Percentiles rank a stretch among this genome's conserved stretches.
Evolutionary conservation across 2,113 vertebrate genomes (phyloP).

Genomic region (Oxyruncus cristatus): DNA sequence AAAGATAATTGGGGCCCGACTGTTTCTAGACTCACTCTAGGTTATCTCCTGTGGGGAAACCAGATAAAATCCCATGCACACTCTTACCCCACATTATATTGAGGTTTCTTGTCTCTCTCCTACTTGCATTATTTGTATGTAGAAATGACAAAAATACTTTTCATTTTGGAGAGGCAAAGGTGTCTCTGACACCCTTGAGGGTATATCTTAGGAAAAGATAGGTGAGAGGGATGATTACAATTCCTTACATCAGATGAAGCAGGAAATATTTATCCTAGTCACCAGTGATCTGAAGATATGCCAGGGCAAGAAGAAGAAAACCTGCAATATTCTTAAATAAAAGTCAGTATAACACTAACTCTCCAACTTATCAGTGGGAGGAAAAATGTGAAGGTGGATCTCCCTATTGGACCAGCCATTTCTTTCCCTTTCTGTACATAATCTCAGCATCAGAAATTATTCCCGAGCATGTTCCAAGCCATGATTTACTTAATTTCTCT

Average conservation of each 20-base stretch:
- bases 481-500: not conserved
- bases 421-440: slow-evolving; percentile 1
- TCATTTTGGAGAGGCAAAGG: not conserved
- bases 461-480: not conserved
- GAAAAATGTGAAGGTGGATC: not conserved
- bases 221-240: not conserved
- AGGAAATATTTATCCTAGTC: not conserved
- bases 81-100: not conserved
- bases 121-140: not conserved
- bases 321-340: not conserved
- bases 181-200: not conserved
- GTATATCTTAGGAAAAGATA: not conserved
- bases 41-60: not conserved
- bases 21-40: not conserved
- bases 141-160: not conserved
- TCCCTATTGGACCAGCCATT: not conserved
- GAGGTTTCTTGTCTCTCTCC: not conserved
- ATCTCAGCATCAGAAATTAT: not conserved
- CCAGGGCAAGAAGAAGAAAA: not conserved
- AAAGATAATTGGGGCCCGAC: not conserved
- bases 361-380: not conserved
- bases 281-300: not conserved
- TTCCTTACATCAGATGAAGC: not conserved
- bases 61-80: not conserved
- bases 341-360: not conserved